These are phyloP conservation scores for Noctilio leporinus DNA, from an alignment of 2,113 vertebrate species.

Conservation along the genomic window DNA sequence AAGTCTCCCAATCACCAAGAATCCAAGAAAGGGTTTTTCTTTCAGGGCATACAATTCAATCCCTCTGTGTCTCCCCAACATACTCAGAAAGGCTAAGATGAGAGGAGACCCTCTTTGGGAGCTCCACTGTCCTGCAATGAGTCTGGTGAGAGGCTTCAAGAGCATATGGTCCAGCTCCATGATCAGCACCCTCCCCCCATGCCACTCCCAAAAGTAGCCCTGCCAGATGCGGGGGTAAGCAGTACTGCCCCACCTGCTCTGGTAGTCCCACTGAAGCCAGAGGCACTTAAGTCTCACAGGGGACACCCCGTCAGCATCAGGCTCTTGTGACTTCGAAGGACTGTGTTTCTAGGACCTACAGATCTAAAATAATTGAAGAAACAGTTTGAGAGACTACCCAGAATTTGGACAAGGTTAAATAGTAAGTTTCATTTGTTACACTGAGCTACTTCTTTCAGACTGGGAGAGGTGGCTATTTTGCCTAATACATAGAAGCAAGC, in stretches of 20 bases:
- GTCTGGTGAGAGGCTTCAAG: background rate
- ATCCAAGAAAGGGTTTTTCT: background rate
- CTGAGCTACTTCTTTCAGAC: background rate
- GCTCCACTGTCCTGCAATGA: background rate
- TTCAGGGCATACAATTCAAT: background rate
- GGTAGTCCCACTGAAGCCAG: background rate
- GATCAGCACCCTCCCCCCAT: no score
- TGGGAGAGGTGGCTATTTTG: background rate
- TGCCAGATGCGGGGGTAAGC: background rate
- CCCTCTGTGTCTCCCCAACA: background rate
- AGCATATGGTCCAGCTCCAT: background rate
- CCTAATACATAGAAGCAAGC: background rate
- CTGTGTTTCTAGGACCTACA: background rate
- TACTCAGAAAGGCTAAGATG: background rate
- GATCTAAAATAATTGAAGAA: background rate
- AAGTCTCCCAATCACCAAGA: background rate
- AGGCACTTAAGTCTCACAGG: no score
- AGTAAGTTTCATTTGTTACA: background rate
- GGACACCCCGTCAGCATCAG: background rate
- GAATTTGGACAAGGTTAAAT: background rate
- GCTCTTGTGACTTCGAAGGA: background rate
- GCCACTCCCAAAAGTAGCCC: background rate
- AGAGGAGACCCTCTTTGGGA: background rate
- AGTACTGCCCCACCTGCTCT: background rate
- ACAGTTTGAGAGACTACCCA: background rate